Base-by-base conservation (phyloP, 2,888 invertebrate genomes). In the Epistrophe grossulariae region DNA sequence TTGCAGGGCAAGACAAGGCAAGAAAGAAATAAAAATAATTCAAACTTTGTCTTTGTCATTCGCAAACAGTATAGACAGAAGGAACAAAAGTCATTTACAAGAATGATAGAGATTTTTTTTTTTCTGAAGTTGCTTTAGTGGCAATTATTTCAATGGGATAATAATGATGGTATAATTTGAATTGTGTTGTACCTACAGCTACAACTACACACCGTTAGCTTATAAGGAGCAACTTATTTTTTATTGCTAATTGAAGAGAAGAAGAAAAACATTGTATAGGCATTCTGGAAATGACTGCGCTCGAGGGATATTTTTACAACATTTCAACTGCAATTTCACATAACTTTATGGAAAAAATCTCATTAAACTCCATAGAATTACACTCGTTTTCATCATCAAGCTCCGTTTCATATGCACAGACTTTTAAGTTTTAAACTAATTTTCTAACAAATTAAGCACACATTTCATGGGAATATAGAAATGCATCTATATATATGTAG, bases 371-470 rank as follows among this genome's bases (percentile, higher is more conserved):
- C 15, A 28, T 17, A n/a, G 15, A 64, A 40, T 64, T 31, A 13
- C 35, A 17, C 11, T 66, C 9, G 11, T 48, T 13, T 19, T 19
- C 28, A 64, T 19, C 28, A 64, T 45, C 64, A 64, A 45, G 64
- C 13, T 9, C 35, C n/a, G 6, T 43, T 64, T 45, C 1, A 28
- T n/a, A 45, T 62, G 15, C 48, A 48, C 45, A 50, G 68, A 35
- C 31, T 68, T 35, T 68, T 19, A 50, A 68, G 68, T 68, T 68
- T 50, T 68, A 68, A 50, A 68, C 50, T 68, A 50, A 50, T 68
- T 68, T 68, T 68, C 50, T 68, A 68, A 68, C 68, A 68, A 68
- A 68, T 68, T 68, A 50, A 50, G 68, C 68, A 68, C 68, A 68
- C 15, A 68, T 68, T 48, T 68, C 68, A 68, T 50, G 15, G 50